phyloP scores from a whole-genome alignment of 2,888 invertebrate species.

The Aphodius granarius region DNA sequence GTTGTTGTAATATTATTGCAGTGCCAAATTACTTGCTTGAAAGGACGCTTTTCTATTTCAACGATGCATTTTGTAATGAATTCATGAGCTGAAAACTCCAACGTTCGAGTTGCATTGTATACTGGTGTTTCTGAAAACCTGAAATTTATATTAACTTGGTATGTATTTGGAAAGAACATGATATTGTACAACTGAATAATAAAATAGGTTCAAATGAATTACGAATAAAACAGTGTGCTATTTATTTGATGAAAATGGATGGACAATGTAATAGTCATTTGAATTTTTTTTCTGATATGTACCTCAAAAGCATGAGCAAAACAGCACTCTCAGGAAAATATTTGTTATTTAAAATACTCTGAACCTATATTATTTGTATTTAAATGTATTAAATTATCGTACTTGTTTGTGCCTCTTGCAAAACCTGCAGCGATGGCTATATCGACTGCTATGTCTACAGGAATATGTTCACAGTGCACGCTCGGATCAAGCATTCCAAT shows the following conservation, averaged over 20 bases:
- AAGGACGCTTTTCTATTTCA: constrained; percentile 71
- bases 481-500: constrained; percentile 74
- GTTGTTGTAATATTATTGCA: constrained; percentile 70
- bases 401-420: background rate
- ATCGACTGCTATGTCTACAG: constrained; percentile 80
- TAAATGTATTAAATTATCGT: background rate
- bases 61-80: constrained; percentile 60
- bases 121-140: constrained; percentile 14
- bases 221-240: no score
- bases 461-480: constrained; percentile 69
- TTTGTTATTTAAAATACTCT: no score
- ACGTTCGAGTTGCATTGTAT: constrained; percentile 16
- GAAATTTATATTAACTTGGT: background rate
- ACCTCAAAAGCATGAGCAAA: background rate
- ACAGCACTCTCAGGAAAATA: no score
- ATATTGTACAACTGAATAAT: no score
- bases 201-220: no score
- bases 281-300: no score
- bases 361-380: background rate
- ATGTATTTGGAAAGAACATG: background rate
- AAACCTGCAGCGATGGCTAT: constrained; percentile 46
- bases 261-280: no score
- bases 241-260: no score
- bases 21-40: constrained; percentile 74
- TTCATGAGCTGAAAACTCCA: constrained; percentile 43